phyloP scores from a whole-genome alignment of 1,140 invertebrate species.

The Zaprionus davidi region DNA sequence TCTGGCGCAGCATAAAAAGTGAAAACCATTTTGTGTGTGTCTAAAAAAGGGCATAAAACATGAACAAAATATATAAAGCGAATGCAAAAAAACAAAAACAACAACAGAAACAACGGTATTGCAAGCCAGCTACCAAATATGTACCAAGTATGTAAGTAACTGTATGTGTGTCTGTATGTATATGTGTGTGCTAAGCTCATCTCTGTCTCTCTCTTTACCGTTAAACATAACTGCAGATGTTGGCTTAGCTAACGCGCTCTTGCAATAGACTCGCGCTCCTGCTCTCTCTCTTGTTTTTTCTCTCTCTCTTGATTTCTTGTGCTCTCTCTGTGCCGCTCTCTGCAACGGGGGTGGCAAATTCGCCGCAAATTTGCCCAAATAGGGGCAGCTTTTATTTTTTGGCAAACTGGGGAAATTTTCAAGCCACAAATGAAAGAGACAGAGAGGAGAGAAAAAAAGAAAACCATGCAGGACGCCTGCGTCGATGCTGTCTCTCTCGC shows the following conservation, averaged over 20 bases:
- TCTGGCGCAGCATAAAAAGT: conserved; percentile 43
- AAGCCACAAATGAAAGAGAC: neutral
- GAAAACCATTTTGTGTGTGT: conserved; percentile 46
- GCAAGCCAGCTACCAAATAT: conserved; percentile 21
- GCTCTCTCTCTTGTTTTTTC: conserved; percentile 1
- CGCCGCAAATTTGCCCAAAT: conserved; percentile 52
- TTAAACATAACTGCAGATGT: conserved; percentile 40
- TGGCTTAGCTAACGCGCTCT: conserved; percentile 20
- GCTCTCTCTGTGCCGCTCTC: neutral
- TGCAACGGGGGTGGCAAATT: conserved; percentile 40
- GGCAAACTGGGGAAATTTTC: conserved; percentile 35
- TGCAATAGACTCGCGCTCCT: conserved; percentile 1
- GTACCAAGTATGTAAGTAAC: conserved; percentile 8
- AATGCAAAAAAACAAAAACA: conserved; percentile 28
- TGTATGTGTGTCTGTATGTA: neutral
- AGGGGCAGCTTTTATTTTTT: conserved; percentile 30
- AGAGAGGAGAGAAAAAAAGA: neutral
- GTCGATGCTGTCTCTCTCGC: neutral
- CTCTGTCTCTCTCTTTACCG: conserved; percentile 30
- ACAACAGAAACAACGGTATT: conserved; percentile 33
- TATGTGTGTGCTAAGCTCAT: conserved; percentile 26
- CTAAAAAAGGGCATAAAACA: conserved; percentile 55
- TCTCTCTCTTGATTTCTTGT: conserved; percentile 18
- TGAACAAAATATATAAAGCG: conserved; percentile 24
- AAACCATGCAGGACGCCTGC: neutral